Percentiles rank a stretch among this genome's conserved stretches.
phyloP scores from a whole-genome alignment of 2,113 vertebrate genomes.

The Hyperopisus bebe region DNA sequence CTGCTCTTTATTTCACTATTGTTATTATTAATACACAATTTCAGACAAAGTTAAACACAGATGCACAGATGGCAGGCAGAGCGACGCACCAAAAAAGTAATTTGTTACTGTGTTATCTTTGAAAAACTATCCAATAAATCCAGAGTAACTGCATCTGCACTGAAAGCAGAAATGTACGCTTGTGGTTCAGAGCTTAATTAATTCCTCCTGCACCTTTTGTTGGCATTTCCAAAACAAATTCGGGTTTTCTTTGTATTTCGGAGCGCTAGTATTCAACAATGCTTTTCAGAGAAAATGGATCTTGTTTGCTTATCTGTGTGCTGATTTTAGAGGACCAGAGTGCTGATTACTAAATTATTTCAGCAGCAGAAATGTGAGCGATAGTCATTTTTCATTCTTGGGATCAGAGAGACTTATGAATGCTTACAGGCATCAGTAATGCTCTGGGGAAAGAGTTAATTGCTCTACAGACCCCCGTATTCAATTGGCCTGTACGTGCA shows the following conservation, averaged over 20 bases:
- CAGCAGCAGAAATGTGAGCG: not conserved
- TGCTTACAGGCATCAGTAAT: not conserved
- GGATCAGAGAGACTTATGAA: not conserved
- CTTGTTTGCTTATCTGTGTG: not conserved
- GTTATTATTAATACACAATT: conserved; percentile 1
- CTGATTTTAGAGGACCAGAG: not conserved
- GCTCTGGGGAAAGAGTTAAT: not conserved
- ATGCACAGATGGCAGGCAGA: not conserved
- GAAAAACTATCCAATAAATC: not conserved
- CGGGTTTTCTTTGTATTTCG: not conserved
- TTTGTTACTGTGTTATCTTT: conserved; percentile 10
- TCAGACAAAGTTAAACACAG: not conserved
- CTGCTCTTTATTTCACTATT: not conserved
- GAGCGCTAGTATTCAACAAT: not conserved
- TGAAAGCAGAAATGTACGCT: not conserved
- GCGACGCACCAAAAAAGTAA: not conserved
- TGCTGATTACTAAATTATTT: not conserved
- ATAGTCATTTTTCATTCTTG: not conserved
- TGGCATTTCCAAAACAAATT: not conserved
- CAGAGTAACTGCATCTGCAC: not conserved
- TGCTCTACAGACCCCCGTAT: not conserved
- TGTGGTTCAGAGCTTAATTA: not conserved
- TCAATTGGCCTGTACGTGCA: not conserved
- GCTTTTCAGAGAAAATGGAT: not conserved
- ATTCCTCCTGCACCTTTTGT: not conserved